Evolutionary conservation across 2,888 invertebrate species (phyloP).

Genomic region (Belgica antarctica): DNA sequence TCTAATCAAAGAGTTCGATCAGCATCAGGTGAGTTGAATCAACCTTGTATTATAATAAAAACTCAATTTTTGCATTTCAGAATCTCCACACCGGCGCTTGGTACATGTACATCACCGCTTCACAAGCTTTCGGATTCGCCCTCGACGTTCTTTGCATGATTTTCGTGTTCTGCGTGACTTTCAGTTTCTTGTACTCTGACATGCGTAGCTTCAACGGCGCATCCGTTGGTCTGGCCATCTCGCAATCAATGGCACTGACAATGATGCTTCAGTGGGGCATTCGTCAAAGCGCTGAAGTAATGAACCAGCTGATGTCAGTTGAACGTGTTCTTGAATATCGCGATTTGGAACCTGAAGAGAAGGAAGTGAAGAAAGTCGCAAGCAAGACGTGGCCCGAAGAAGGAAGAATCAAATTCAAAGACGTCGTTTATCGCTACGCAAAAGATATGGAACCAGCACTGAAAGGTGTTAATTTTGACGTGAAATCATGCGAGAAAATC

Average conservation of each 20-base stretch:
- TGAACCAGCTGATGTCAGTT: conserved; percentile 66
- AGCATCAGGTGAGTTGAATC: conserved; percentile 56
- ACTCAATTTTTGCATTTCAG: conserved; percentile 51
- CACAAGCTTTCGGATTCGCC: conserved; percentile 65
- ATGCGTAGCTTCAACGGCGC: conserved; percentile 50
- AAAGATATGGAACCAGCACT: conserved; percentile 79
- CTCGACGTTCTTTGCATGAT: conserved; percentile 64
- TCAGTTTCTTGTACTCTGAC: conserved; percentile 56
- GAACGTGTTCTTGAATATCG: conserved; percentile 74
- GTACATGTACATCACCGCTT: conserved; percentile 64
- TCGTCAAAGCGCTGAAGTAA: conserved; percentile 69
- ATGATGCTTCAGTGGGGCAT: conserved; percentile 68
- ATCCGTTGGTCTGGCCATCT: conserved; percentile 58
- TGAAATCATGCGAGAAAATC: conserved; percentile 59
- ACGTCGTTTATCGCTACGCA: conserved; percentile 67
- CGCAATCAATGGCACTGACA: conserved; percentile 57
- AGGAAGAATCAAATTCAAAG: conserved; percentile 57
- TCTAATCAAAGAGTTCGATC: conserved; percentile 63
- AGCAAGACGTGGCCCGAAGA: conserved; percentile 56
- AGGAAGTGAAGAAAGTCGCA: conserved; percentile 45
- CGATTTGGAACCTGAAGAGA: conserved; percentile 58
- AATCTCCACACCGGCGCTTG: conserved; percentile 66
- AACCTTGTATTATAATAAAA: background rate
- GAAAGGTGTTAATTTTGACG: conserved; percentile 62
- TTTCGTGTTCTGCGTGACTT: conserved; percentile 64